Evolutionary conservation across 2,888 invertebrate species (phyloP).

Genomic region (Rugalucina vietnamica): DNA sequence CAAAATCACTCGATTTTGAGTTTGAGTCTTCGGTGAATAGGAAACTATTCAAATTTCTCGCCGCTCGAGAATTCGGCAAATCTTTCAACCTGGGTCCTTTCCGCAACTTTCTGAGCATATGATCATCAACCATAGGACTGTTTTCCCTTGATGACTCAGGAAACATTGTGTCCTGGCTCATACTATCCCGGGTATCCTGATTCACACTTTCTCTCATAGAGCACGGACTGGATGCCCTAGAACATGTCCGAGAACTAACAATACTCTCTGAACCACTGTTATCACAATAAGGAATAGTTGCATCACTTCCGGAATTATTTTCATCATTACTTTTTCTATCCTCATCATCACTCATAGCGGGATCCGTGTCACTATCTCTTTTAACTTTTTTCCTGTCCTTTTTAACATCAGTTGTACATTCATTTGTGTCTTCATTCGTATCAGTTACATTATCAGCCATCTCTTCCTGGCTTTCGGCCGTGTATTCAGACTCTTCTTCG

Average conservation of each 20-base stretch:
- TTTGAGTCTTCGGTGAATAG: constrained; percentile 59
- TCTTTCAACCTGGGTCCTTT: constrained; percentile 51
- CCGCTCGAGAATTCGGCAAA: constrained; percentile 42
- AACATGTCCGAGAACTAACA: constrained; percentile 35
- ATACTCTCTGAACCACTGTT: constrained; percentile 59
- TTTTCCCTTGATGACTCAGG: constrained; percentile 58
- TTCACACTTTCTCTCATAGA: constrained; percentile 33
- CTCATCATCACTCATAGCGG: constrained; percentile 20
- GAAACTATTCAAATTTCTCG: constrained; percentile 50
- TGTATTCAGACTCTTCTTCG: constrained; percentile 45
- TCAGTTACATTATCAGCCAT: constrained; percentile 24
- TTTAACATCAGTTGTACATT: constrained; percentile 9
- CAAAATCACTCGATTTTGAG: constrained; percentile 52
- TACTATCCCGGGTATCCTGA: constrained; percentile 30
- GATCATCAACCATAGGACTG: constrained; percentile 48
- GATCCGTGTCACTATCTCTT: constrained; percentile 31
- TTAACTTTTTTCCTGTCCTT: constrained; percentile 4
- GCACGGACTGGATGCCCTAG: constrained; percentile 58
- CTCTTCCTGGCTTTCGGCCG: constrained; percentile 30
- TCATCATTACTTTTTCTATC: constrained; percentile 40
- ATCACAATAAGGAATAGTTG: constrained; percentile 63
- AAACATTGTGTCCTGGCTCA: constrained; percentile 40
- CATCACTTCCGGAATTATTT: constrained; percentile 55
- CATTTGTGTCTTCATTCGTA: constrained; percentile 25
- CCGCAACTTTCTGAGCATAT: constrained; percentile 48